Conservation (phyloP, 2,888 invertebrate species). For the Cheilosia grossa region DNA sequence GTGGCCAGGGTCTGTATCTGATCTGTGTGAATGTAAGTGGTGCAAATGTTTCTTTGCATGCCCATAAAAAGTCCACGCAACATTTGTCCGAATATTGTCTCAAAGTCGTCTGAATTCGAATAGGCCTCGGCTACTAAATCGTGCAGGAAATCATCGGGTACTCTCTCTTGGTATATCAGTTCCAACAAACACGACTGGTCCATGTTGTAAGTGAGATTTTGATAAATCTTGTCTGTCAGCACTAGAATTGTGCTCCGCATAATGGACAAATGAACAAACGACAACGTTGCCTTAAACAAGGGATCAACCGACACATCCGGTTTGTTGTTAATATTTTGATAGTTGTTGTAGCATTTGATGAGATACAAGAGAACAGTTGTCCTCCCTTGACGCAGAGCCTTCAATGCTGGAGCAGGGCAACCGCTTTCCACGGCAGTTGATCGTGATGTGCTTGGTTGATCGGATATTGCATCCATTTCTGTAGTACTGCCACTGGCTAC, state of each 20-base stretch:
- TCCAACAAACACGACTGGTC: conserved; percentile 85
- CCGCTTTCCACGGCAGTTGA: conserved; percentile 27
- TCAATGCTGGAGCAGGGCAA: conserved; percentile 76
- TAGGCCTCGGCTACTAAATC: conserved; percentile 85
- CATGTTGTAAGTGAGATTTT: conserved; percentile 78
- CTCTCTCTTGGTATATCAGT: conserved; percentile 85
- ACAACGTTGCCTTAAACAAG: conserved; percentile 61
- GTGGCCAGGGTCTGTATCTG: conserved; percentile 90
- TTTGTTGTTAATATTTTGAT: conserved; percentile 76
- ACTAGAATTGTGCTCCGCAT: conserved; percentile 79
- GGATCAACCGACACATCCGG: conserved; percentile 67
- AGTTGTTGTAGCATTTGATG: conserved; percentile 80
- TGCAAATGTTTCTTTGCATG: conserved; percentile 82
- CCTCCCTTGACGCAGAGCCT: conserved; percentile 77
- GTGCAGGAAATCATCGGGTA: conserved; percentile 87
- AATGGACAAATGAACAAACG: conserved; percentile 72
- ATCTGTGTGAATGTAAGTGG: conserved; percentile 84
- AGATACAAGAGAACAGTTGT: conserved; percentile 80
- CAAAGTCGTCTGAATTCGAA: conserved; percentile 81
- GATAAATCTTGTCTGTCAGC: conserved; percentile 80
- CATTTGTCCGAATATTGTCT: conserved; percentile 80
- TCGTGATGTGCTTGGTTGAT: conserved; percentile 77
- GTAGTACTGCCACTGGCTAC: conserved; percentile 75
- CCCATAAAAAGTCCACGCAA: conserved; percentile 81
- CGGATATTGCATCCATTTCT: conserved; percentile 49